Conservation (phyloP, 2,113 vertebrate species). For the Strigops habroptila region DNA sequence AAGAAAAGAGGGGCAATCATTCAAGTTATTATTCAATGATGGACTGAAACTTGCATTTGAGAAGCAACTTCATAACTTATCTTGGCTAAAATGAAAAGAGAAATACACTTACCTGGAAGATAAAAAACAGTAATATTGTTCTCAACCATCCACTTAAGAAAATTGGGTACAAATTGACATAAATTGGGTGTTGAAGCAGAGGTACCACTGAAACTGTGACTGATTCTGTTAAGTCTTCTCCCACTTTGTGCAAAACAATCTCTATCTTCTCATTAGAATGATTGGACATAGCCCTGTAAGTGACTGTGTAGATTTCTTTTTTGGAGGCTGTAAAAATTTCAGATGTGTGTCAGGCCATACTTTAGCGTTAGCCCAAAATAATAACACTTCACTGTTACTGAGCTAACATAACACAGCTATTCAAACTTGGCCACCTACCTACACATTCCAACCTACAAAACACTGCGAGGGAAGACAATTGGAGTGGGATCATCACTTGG, state of each 20-base stretch:
- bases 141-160: slow-evolving; percentile 13
- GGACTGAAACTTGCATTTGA: background rate
- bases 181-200: slow-evolving; percentile 3
- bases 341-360: background rate
- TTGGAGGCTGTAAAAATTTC: background rate
- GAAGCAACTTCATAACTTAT: background rate
- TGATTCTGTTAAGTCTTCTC: slow-evolving; percentile 2
- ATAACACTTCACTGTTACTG: background rate
- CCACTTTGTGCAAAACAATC: background rate
- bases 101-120: background rate
- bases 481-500: background rate
- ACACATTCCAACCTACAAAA: background rate
- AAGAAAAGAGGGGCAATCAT: background rate
- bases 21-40: background rate
- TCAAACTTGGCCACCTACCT: background rate
- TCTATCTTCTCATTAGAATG: background rate
- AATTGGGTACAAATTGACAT: background rate
- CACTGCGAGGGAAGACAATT: background rate
- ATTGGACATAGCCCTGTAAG: background rate
- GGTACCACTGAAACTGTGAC: background rate
- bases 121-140: background rate
- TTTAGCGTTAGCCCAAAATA: background rate
- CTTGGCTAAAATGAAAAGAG: background rate
- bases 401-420: background rate
- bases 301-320: background rate